These are phyloP conservation scores for Galerucella pusilla DNA, from an alignment of 2,888 invertebrate species.

Conservation along the genomic window DNA sequence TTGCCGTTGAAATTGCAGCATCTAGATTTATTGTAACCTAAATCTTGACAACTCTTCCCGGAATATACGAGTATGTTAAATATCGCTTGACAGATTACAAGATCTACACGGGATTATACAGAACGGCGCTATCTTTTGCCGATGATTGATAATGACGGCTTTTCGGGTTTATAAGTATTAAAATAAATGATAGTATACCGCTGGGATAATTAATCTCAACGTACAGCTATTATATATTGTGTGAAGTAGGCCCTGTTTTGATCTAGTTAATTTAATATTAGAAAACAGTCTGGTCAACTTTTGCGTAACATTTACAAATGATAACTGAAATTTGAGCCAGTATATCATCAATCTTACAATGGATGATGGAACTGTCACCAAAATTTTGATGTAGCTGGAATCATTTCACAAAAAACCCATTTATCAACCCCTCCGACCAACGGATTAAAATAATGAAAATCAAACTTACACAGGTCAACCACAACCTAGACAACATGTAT, in stretches of 20 bases:
- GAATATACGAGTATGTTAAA: conserved; percentile 22
- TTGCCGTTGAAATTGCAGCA: conserved; percentile 34
- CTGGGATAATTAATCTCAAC: not conserved
- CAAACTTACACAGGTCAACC: too few relatives aligned
- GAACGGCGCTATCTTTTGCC: conserved; percentile 5
- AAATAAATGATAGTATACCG: not conserved
- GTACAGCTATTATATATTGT: not conserved
- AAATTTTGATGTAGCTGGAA: not conserved
- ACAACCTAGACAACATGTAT: too few relatives aligned
- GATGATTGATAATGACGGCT: conserved; percentile 21
- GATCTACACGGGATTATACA: conserved; percentile 20
- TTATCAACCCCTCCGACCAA: too few relatives aligned
- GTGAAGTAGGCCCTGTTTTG: not conserved
- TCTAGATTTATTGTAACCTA: conserved; percentile 35
- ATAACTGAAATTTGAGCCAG: not conserved
- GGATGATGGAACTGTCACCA: not conserved
- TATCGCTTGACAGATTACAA: conserved; percentile 25
- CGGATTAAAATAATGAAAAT: too few relatives aligned
- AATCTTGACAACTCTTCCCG: conserved; percentile 38
- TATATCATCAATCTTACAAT: not conserved
- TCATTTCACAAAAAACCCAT: too few relatives aligned
- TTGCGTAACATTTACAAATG: not conserved
- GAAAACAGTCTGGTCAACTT: not conserved
- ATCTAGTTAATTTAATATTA: not conserved
- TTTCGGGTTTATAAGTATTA: not conserved